A percentile compares a stretch with the other conserved stretches of the same genome.
Evolutionary conservation across 2,797 vertebrate genomes (phyloP).

Genomic region (Setipinna tenuifilis): DNA sequence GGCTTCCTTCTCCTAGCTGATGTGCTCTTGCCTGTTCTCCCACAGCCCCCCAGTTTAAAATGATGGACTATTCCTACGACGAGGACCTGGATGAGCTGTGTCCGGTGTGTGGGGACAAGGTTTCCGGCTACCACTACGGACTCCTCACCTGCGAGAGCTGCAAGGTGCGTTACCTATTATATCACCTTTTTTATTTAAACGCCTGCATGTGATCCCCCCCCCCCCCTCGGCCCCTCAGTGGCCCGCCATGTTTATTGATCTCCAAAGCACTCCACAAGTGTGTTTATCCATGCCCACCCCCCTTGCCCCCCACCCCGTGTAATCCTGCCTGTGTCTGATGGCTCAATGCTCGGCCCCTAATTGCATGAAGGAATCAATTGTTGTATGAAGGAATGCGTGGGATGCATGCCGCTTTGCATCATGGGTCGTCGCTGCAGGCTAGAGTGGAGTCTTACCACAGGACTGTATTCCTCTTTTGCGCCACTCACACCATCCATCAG

Average conservation of each 20-base stretch:
- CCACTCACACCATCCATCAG: not conserved
- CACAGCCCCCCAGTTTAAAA: constrained; percentile 97
- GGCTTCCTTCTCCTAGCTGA: not conserved
- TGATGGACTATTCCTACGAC: constrained; percentile 99
- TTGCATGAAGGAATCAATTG: constrained; percentile 5
- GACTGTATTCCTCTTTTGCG: not conserved
- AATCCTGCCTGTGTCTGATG: not conserved
- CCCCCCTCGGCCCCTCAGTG: not conserved
- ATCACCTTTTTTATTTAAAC: not conserved
- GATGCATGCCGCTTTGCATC: not conserved
- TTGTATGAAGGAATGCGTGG: constrained; percentile 12
- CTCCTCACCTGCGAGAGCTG: constrained; percentile 99
- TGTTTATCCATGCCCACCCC: not conserved
- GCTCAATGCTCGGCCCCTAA: constrained; percentile 6
- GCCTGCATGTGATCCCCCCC: not conserved
- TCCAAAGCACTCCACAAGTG: not conserved
- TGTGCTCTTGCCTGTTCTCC: not conserved
- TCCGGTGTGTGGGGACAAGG: constrained; percentile 98
- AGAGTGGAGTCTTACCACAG: not conserved
- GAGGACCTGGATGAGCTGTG: constrained; percentile 98
- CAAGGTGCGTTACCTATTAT: constrained; percentile 81
- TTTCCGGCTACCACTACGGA: constrained; percentile 98
- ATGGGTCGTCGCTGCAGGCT: not conserved
- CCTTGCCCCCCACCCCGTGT: too few species aligned
- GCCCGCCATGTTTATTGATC: constrained; percentile 14